Percentiles rank a stretch among this genome's conserved stretches.
Conservation (phyloP, 2,113 vertebrate genomes). For the Tricholaema leucomelas region DNA sequence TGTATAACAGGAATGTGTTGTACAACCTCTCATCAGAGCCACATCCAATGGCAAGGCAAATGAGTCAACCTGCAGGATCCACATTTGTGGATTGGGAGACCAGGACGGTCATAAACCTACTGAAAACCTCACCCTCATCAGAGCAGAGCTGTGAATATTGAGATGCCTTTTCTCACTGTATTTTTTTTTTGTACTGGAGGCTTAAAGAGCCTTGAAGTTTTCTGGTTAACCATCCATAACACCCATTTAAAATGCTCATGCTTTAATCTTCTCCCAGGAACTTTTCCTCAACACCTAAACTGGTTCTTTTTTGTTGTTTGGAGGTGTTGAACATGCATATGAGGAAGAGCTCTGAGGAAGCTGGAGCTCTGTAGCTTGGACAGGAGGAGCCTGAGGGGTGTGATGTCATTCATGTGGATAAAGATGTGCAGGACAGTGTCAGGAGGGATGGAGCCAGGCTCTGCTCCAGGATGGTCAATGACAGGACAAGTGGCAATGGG, state of each 20-base stretch:
- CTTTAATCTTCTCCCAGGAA: conserved; percentile 44
- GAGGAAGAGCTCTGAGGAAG: too few species aligned
- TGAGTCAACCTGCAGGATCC: neutral
- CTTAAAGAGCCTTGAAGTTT: neutral
- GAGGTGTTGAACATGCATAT: too few species aligned
- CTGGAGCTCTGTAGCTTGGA: too few species aligned
- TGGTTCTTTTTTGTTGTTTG: too few species aligned
- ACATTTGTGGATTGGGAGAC: neutral
- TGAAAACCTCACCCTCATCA: neutral
- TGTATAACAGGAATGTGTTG: accelerated
- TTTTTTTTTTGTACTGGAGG: neutral
- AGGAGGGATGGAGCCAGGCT: too few species aligned
- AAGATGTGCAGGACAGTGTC: too few species aligned
- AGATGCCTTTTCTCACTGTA: neutral
- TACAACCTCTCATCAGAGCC: neutral
- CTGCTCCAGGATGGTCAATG: too few species aligned
- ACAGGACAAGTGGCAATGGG: too few species aligned
- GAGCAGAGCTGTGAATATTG: neutral
- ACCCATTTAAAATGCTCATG: neutral
- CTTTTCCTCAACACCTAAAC: neutral
- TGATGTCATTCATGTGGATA: too few species aligned
- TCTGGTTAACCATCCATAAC: neutral
- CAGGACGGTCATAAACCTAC: neutral
- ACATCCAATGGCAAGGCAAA: neutral
- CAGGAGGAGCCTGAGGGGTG: too few species aligned